phyloP scores from a whole-genome alignment of 2,113 vertebrate genomes.

The Sus scrofa region T2T-Sscrofa CM000812.6:48158501-48159000 shows the following conservation, averaged over 20 bases:
- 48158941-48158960: neutral
- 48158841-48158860: conserved; percentile 31
- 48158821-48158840: neutral
- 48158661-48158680: neutral
- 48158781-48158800: conserved; percentile 39
- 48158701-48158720: neutral
- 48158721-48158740: neutral
- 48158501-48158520: neutral
- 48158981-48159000: conserved; percentile 51
- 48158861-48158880: conserved; percentile 68
- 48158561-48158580: neutral
- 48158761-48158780: neutral
- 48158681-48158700: neutral
- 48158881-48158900: conserved; percentile 57
- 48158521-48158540: neutral
- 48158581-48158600: neutral
- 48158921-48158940: conserved; percentile 57
- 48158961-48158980: conserved; percentile 58
- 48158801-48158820: conserved; percentile 37
- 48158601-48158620: neutral
- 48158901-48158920: conserved; percentile 65
- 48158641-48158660: neutral
- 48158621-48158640: neutral
- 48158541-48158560: neutral
- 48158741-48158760: neutral